Evolutionary conservation across 2,888 invertebrate genomes (phyloP).

Genomic region (Ypsolopha scabrella): DNA sequence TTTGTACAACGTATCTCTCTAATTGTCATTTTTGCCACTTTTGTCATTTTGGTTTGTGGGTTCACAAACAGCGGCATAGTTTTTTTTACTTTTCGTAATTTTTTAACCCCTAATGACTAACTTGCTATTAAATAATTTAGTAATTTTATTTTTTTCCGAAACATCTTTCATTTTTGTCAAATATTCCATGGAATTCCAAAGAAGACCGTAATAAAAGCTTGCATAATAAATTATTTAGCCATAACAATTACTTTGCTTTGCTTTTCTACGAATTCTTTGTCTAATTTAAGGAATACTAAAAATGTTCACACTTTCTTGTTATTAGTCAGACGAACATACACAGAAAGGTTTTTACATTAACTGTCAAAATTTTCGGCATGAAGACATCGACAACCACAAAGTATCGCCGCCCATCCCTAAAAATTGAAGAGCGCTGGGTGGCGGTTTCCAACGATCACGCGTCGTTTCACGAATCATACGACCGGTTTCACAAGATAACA

Average conservation of each 20-base stretch:
- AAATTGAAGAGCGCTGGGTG: conserved; percentile 53
- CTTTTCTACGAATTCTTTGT: neutral
- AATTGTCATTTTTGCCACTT: too few relatives aligned
- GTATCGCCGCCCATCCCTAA: conserved; percentile 34
- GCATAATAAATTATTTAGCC: too few relatives aligned
- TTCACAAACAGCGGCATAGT: too few relatives aligned
- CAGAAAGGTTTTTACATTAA: neutral
- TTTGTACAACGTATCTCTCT: too few relatives aligned
- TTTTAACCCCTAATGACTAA: too few relatives aligned
- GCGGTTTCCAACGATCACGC: conserved; percentile 54
- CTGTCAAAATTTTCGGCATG: neutral
- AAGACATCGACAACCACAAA: conserved; percentile 12
- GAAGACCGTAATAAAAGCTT: too few relatives aligned
- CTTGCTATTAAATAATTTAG: too few relatives aligned
- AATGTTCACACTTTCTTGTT: neutral
- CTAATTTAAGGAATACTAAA: neutral
- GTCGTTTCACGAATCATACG: conserved; percentile 67
- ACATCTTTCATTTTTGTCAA: too few relatives aligned
- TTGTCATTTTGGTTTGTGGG: too few relatives aligned
- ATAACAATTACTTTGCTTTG: neutral
- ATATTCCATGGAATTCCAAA: too few relatives aligned
- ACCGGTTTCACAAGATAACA: conserved; percentile 70
- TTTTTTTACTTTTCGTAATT: too few relatives aligned
- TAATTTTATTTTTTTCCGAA: too few relatives aligned
- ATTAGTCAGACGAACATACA: neutral